Evolutionary conservation across 1,140 invertebrate genomes (phyloP).

Genomic region (Physella acuta): DNA sequence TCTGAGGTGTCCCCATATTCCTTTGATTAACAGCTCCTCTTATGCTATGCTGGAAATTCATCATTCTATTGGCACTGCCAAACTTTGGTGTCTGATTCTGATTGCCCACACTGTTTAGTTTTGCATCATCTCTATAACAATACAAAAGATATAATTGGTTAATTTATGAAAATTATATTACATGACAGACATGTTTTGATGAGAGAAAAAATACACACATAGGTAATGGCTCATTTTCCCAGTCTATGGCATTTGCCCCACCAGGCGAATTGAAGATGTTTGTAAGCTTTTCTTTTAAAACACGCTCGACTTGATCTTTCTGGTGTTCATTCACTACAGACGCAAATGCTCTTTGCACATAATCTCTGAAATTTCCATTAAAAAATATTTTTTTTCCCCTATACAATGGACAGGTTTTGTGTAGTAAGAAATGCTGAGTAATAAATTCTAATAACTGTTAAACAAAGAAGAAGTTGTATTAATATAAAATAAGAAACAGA

Average conservation of each 20-base stretch:
- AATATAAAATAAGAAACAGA: not conserved
- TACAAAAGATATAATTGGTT: too few relatives aligned
- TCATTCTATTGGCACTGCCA: not conserved
- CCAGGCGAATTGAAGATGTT: constrained; percentile 66
- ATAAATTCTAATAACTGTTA: not conserved
- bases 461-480: not conserved
- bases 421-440: not conserved
- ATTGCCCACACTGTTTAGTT: too few relatives aligned
- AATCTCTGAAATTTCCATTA: constrained; percentile 63
- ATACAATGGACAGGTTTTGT: not conserved
- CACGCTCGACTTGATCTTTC: constrained; percentile 90
- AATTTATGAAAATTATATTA: too few relatives aligned
- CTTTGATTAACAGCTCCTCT: not conserved
- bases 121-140: too few relatives aligned
- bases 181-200: too few relatives aligned
- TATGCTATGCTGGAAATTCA: not conserved
- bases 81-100: too few relatives aligned
- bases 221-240: constrained; percentile 87
- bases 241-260: constrained; percentile 71
- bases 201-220: constrained; percentile 42
- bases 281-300: constrained; percentile 89
- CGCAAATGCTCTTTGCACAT: constrained; percentile 87
- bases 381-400: not conserved
- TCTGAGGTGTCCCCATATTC: constrained; percentile 24
- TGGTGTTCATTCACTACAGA: constrained; percentile 84